phyloP scores from a whole-genome alignment of 2,797 vertebrate genomes.

The Schizothorax lantsangensis region DNA sequence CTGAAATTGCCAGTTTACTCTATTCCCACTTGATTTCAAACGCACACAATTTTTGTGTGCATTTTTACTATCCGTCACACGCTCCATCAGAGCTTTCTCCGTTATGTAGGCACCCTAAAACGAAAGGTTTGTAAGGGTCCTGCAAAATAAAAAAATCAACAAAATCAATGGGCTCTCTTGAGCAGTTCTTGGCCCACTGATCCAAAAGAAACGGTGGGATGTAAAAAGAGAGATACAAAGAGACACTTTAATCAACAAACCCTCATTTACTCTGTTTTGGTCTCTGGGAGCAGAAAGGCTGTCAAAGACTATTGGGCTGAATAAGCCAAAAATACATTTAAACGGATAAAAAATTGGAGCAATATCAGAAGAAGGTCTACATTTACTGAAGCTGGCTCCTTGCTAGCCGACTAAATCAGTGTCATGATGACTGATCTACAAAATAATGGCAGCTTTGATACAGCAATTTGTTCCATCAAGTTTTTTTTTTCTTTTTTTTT shows the following conservation, averaged over 20 bases:
- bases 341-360: conserved; percentile 18
- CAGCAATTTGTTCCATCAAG: background rate
- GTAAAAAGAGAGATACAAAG: conserved; percentile 65
- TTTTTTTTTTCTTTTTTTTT: background rate
- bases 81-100: conserved; percentile 23
- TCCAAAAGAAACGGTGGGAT: conserved; percentile 14
- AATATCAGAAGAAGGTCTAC: conserved; percentile 10
- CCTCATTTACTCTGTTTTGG: conserved; percentile 63
- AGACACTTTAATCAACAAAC: conserved; percentile 65
- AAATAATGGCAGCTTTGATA: conserved; percentile 1
- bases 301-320: conserved; percentile 34
- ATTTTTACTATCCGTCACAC: conserved; percentile 15
- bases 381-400: conserved; percentile 8
- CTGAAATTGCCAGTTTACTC: background rate
- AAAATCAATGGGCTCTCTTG: conserved; percentile 36
- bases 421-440: background rate
- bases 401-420: background rate
- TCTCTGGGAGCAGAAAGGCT: conserved; percentile 3
- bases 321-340: conserved; percentile 38
- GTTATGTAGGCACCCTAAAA: background rate
- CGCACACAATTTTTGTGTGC: background rate
- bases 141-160: conserved; percentile 10
- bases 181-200: conserved; percentile 39
- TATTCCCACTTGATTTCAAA: conserved; percentile 19
- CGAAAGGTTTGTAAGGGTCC: background rate